Conservation (phyloP, 2,113 vertebrate genomes). For the Grammomys surdaster region DNA sequence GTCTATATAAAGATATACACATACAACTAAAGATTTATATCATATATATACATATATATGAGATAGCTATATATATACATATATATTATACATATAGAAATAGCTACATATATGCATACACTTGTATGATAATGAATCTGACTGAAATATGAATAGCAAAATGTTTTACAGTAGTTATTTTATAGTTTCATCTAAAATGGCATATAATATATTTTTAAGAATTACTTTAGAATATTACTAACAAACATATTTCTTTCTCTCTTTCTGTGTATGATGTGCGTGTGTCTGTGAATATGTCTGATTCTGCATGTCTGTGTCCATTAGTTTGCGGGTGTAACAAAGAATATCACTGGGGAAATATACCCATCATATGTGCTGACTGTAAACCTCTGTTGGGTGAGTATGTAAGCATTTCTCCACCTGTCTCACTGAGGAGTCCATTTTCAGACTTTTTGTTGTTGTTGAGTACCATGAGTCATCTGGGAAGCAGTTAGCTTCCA, state of each 20-base stretch:
- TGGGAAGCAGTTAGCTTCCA: not conserved
- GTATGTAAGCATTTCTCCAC: not conserved
- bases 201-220: not conserved
- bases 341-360: not conserved
- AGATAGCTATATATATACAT: not conserved
- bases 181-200: not conserved
- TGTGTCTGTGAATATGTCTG: not conserved
- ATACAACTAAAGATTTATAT: not conserved
- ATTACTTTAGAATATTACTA: not conserved
- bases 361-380: too few relatives aligned
- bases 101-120: not conserved
- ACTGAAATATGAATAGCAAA: not conserved
- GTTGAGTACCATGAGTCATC: not conserved
- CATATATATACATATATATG: too few relatives aligned
- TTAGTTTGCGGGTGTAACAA: not conserved
- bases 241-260: not conserved
- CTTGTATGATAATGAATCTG: not conserved
- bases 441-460: not conserved
- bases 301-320: not conserved
- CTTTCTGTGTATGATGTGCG: not conserved
- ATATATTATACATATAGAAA: not conserved
- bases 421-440: not conserved
- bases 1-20: not conserved
- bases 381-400: not conserved
- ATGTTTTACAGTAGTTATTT: not conserved